Base-by-base conservation (phyloP, 2,888 invertebrate species). In the Heliothis peltigera region DNA sequence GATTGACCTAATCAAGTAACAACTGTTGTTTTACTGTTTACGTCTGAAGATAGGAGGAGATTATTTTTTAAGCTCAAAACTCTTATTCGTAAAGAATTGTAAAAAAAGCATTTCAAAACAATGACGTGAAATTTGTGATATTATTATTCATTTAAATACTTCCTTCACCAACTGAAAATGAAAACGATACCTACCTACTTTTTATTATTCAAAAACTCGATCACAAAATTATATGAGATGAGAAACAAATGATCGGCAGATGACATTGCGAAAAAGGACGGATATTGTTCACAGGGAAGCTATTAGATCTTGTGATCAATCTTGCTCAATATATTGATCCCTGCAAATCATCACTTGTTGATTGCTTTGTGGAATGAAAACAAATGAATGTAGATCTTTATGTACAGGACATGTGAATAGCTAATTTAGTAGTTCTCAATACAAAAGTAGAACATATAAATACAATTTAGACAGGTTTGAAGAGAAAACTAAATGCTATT, bases 231-330 rank as follows among this genome's bases (percentile, higher is more conserved):
- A 76, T 75, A 70, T 65, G 52, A 52, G 49, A 58, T 55, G 18
- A 56, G 46, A 64, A 64, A 77, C 58, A 71, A 77, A 79, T 71
- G 79, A 79, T 68, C 51, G 35, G 49, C 28, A 58, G 44, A 71
- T 77, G 76, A 77, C 76, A 47, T 8, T 5, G 79, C 79, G 51
- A 53, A 75, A 67, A 58, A 49, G 19, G 22, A n/a, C 56, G 42
- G 28, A 65, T 71, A 79, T 79, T 77, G 72, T 79, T 75, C 68
- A 22, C 17, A 53, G 51, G 54, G 47, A 70, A 79, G 62, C 70
- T 78, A 78, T 76, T 79, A 75, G 63, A 66, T 61, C 28, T 57
- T 21, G 60, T 56, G 64, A 77, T 77, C 71, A 79, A 77, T 77
- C 79, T 65, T 75, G 61, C 60, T 75, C 63, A 63, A 66, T 60